A percentile compares a stretch with the other conserved stretches of the same genome.
Conservation (phyloP, 2,797 vertebrate genomes). For the Alfaro cultratus region DNA sequence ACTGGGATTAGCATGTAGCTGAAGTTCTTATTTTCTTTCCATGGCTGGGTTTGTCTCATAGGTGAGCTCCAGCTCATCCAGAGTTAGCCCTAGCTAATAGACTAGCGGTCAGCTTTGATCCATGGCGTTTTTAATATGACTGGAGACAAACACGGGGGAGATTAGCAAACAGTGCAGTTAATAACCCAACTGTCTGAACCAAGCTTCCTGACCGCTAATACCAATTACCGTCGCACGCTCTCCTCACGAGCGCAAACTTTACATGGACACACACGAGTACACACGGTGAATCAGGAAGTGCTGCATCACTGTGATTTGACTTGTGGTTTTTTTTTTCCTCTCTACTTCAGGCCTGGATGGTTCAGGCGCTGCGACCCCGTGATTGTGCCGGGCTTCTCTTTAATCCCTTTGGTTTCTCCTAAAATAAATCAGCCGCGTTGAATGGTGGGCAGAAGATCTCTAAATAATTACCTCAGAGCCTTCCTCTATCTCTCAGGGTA, state of each 20-base stretch:
- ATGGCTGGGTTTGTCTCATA: slow-evolving; percentile 8
- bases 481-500: slow-evolving; percentile 58
- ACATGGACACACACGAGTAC: slow-evolving; percentile 36
- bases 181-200: slow-evolving; percentile 68
- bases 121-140: slow-evolving; percentile 23
- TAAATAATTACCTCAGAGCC: slow-evolving; percentile 72
- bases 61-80: slow-evolving; percentile 4
- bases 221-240: slow-evolving; percentile 68
- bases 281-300: slow-evolving; percentile 10
- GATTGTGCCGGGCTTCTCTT: slow-evolving; percentile 47
- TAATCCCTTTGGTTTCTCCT: slow-evolving; percentile 66
- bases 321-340: slow-evolving; percentile 14
- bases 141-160: slow-evolving; percentile 44
- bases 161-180: slow-evolving; percentile 63
- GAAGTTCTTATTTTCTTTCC: slow-evolving; percentile 12
- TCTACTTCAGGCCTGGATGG: slow-evolving; percentile 44
- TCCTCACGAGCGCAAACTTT: slow-evolving; percentile 31
- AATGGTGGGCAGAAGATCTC: slow-evolving; percentile 56
- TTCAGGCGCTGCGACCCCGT: slow-evolving; percentile 52
- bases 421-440: slow-evolving; percentile 47
- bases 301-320: slow-evolving; percentile 46
- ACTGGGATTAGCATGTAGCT: not conserved
- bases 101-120: slow-evolving; percentile 27
- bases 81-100: slow-evolving; percentile 35
- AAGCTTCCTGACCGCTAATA: slow-evolving; percentile 60